Percentiles rank a stretch among this genome's conserved stretches.
These are phyloP conservation scores for Heliconius ismenius DNA, from an alignment of 2,888 invertebrate genomes.

Conservation along the genomic window DNA sequence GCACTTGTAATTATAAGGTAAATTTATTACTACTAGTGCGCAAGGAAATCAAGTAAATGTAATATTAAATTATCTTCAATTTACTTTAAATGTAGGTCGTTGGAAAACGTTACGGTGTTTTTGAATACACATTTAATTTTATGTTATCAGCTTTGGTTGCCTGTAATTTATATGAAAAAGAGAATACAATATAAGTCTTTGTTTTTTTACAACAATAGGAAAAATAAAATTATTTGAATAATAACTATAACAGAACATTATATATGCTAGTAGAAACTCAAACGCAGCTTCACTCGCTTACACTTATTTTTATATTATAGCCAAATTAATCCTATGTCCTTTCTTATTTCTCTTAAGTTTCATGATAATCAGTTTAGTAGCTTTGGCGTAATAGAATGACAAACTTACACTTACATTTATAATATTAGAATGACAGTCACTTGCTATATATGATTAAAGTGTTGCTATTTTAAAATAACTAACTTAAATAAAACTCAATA, in stretches of 20 bases:
- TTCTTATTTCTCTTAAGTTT: no score
- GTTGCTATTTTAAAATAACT: no score
- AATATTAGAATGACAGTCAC: not conserved
- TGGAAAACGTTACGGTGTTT: not conserved
- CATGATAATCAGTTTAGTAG: no score
- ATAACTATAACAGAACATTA: not conserved
- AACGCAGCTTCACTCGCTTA: no score
- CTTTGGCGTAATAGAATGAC: no score
- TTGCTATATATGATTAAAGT: no score
- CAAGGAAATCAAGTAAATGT: slow-evolving; percentile 30
- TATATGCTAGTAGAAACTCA: not conserved
- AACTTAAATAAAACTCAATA: not conserved
- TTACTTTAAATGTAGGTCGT: slow-evolving; percentile 16
- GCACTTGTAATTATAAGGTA: slow-evolving; percentile 39
- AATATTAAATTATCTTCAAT: slow-evolving; percentile 26
- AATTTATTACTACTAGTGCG: slow-evolving; percentile 40
- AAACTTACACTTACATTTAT: no score
- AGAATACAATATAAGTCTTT: not conserved
- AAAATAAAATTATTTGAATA: not conserved
- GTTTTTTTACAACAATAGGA: not conserved
- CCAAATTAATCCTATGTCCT: no score
- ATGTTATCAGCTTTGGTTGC: not conserved
- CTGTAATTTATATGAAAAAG: not conserved
- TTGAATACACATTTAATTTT: slow-evolving; percentile 2
- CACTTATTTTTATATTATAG: no score